A percentile compares a stretch with the other conserved stretches of the same genome.
phyloP scores from a whole-genome alignment of 2,888 invertebrate species.

The Lacanobia oleracea region DNA sequence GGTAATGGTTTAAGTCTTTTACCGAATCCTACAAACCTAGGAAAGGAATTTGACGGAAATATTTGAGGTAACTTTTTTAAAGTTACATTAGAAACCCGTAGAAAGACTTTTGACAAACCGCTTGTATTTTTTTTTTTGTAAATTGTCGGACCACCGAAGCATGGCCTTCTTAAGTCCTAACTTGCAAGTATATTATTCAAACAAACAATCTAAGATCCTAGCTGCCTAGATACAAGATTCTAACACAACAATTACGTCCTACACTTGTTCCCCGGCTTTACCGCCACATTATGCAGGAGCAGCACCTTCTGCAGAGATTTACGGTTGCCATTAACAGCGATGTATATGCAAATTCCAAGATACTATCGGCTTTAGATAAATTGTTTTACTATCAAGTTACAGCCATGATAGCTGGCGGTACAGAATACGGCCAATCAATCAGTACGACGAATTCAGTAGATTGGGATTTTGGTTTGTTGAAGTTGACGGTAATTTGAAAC shows the following conservation, averaged over 20 bases:
- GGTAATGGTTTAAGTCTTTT: no score
- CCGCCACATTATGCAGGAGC: conserved; percentile 41
- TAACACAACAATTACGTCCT: conserved; percentile 52
- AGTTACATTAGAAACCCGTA: background rate
- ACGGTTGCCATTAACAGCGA: conserved; percentile 34
- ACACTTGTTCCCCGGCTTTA: conserved; percentile 27
- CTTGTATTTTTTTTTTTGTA: background rate
- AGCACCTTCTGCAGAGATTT: conserved; percentile 49
- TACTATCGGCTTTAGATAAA: conserved; percentile 53
- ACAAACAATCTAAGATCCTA: background rate
- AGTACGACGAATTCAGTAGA: conserved; percentile 22
- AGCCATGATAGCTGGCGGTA: conserved; percentile 42
- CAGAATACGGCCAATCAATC: conserved; percentile 51
- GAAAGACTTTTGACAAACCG: background rate
- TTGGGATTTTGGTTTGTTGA: conserved; percentile 10
- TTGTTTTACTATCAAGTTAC: conserved; percentile 56
- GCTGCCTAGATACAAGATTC: conserved; percentile 29
- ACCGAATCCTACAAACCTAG: background rate
- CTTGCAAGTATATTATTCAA: background rate
- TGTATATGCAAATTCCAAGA: conserved; percentile 48
- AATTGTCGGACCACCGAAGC: background rate
- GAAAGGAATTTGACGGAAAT: background rate
- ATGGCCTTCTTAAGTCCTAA: background rate
- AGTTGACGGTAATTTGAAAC: no score
- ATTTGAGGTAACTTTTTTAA: background rate